phyloP scores from a whole-genome alignment of 2,113 vertebrate species.

The Circaetus cinerascens region DNA sequence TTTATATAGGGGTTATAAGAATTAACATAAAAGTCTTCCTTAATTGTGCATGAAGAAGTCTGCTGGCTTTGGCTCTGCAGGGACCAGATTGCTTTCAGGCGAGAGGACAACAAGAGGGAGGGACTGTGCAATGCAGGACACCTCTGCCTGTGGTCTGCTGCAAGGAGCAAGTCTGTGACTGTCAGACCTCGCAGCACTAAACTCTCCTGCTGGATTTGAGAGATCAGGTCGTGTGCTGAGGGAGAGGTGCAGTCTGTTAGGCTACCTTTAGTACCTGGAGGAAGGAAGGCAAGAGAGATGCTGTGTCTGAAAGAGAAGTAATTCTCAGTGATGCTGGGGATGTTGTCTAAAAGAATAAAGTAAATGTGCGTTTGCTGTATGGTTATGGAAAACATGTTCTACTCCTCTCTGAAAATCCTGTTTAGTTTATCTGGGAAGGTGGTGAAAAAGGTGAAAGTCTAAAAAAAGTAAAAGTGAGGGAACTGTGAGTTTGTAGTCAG shows the following conservation, averaged over 20 bases:
- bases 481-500: not conserved
- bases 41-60: not conserved
- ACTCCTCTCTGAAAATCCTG: not conserved
- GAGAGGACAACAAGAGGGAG: not conserved
- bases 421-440: not conserved
- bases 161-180: not conserved
- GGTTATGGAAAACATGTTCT: not conserved
- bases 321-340: not conserved
- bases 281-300: not conserved
- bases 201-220: not conserved
- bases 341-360: not conserved
- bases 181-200: accelerated
- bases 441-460: not conserved
- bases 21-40: not conserved
- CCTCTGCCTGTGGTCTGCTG: not conserved
- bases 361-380: not conserved
- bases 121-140: not conserved
- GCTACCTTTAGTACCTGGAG: not conserved
- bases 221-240: accelerated
- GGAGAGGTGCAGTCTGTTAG: not conserved
- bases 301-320: not conserved
- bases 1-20: not conserved
- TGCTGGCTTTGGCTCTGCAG: not conserved
- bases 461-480: not conserved
- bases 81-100: not conserved